These are phyloP conservation scores for Leptobrachium ailaonicum DNA, from an alignment of 2,113 vertebrate genomes.

Conservation along the genomic window DNA sequence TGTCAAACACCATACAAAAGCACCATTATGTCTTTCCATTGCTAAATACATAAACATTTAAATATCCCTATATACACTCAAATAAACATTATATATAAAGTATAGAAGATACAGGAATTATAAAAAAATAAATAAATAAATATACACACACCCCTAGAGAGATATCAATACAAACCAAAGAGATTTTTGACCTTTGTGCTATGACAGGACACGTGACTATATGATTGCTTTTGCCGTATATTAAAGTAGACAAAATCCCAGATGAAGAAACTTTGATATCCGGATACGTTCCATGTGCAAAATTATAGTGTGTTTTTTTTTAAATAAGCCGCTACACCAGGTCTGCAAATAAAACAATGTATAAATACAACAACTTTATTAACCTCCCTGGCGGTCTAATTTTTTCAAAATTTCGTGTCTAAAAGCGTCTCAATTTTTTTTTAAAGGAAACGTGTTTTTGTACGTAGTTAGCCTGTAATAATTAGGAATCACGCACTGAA, in stretches of 20 bases:
- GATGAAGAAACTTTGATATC: slow-evolving; percentile 28
- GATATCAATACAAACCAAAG: not conserved
- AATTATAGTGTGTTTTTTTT: slow-evolving; percentile 16
- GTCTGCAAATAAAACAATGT: too few relatives aligned
- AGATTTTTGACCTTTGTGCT: slow-evolving; percentile 41
- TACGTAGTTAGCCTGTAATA: too few relatives aligned
- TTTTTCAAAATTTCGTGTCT: too few relatives aligned
- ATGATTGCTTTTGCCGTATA: slow-evolving; percentile 39
- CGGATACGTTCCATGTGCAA: slow-evolving; percentile 22
- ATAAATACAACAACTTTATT: too few relatives aligned
- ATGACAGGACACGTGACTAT: slow-evolving; percentile 27
- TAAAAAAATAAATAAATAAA: too few relatives aligned
- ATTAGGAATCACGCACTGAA: too few relatives aligned
- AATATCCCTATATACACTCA: not conserved
- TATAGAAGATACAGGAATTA: too few relatives aligned
- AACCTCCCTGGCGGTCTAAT: too few relatives aligned
- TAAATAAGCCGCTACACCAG: too few relatives aligned
- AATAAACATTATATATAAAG: slow-evolving; percentile 16
- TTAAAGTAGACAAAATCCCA: slow-evolving; percentile 29
- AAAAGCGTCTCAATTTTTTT: too few relatives aligned
- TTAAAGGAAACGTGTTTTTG: too few relatives aligned
- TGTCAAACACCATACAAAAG: slow-evolving; percentile 20
- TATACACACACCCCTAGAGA: too few relatives aligned
- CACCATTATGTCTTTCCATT: slow-evolving; percentile 24
- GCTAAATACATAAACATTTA: not conserved